Conservation (phyloP, 1,140 invertebrate genomes). For the Drosophila suzukii region DNA sequence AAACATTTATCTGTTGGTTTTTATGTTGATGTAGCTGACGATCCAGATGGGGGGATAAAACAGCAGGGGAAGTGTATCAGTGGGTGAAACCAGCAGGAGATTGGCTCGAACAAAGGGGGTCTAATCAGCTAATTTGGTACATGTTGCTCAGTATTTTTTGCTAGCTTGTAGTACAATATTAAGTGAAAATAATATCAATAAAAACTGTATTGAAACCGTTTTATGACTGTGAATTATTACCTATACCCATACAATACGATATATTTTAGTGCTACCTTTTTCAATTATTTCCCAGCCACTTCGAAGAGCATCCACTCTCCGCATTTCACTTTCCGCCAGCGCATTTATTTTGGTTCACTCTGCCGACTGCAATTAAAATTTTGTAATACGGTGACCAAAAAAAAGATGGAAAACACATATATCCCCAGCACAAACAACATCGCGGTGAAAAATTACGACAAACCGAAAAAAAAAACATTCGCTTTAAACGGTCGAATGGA, state of each 20-base stretch:
- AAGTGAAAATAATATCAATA: not conserved
- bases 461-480: constrained; percentile 50
- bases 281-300: not conserved
- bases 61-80: constrained; percentile 18
- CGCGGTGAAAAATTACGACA: constrained; percentile 58
- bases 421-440: constrained; percentile 22
- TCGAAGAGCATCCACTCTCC: constrained; percentile 33
- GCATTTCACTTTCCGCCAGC: constrained; percentile 2
- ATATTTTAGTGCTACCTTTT: not conserved
- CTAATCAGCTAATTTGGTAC: constrained; percentile 25
- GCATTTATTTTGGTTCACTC: constrained; percentile 40
- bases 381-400: constrained; percentile 70
- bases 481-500: constrained; percentile 71
- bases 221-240: not conserved
- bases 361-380: constrained; percentile 71
- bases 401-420: constrained; percentile 14
- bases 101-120: constrained; percentile 17
- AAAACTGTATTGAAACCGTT: not conserved
- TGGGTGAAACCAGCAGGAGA: constrained; percentile 16
- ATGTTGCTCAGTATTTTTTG: constrained; percentile 7
- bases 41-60: constrained; percentile 1
- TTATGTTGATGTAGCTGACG: constrained; percentile 24
- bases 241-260: not conserved
- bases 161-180: not conserved
- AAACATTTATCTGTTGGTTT: constrained; percentile 59